These are phyloP conservation scores for Leptinotarsa undecemlineata DNA, from an alignment of 1,140 invertebrate species.

Conservation along the genomic window DNA sequence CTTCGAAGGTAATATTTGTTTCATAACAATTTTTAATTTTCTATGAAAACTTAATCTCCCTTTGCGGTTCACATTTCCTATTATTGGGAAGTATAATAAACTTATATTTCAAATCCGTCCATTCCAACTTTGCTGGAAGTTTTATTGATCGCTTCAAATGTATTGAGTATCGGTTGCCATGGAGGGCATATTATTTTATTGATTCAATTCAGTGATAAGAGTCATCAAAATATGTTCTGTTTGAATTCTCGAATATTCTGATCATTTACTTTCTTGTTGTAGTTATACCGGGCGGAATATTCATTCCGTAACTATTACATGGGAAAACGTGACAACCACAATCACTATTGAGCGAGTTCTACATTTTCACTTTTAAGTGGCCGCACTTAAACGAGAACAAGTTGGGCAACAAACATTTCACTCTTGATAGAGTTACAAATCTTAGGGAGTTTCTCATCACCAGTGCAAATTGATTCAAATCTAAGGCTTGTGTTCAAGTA, in stretches of 20 bases:
- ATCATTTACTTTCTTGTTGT: neutral
- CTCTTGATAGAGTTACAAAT: too few relatives aligned
- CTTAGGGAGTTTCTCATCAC: too few relatives aligned
- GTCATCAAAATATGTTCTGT: neutral
- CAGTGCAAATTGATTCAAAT: too few relatives aligned
- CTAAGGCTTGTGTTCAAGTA: too few relatives aligned
- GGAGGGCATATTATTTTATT: conserved; percentile 12
- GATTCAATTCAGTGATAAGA: neutral
- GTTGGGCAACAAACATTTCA: too few relatives aligned
- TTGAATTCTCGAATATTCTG: neutral
- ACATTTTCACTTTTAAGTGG: too few relatives aligned
- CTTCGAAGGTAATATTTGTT: neutral
- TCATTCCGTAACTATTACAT: too few relatives aligned
- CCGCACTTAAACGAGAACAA: too few relatives aligned
- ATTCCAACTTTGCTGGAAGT: neutral
- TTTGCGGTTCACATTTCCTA: neutral
- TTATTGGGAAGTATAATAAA: neutral
- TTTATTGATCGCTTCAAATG: conserved; percentile 22
- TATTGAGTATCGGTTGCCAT: conserved; percentile 28
- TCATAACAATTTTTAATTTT: neutral
- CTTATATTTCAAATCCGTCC: neutral
- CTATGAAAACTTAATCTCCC: neutral
- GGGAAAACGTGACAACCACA: too few relatives aligned
- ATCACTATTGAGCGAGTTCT: too few relatives aligned
- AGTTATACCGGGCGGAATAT: neutral